phyloP scores from a whole-genome alignment of 1,140 invertebrate genomes.

The Cephus cinctus region DNA sequence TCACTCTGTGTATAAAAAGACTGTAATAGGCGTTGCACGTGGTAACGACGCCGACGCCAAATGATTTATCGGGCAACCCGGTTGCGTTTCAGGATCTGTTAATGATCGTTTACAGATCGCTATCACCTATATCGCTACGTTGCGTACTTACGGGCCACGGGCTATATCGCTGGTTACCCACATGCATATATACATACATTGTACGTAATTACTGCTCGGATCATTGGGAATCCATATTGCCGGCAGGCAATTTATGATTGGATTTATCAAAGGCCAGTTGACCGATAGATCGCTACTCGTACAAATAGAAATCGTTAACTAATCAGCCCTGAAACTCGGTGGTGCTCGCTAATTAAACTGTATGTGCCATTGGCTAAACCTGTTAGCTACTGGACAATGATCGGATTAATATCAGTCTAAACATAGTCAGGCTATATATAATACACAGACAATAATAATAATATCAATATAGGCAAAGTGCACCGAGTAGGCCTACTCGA shows the following conservation, averaged over 20 bases:
- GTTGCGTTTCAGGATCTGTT: slow-evolving; percentile 21
- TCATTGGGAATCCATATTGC: too few relatives aligned
- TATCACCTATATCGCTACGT: slow-evolving; percentile 27
- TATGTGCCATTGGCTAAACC: slow-evolving; percentile 18
- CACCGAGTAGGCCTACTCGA: too few relatives aligned
- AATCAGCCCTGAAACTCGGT: slow-evolving; percentile 7
- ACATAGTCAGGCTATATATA: too few relatives aligned
- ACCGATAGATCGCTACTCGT: slow-evolving; percentile 12
- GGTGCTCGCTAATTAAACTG: slow-evolving; percentile 18
- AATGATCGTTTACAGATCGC: slow-evolving; percentile 31
- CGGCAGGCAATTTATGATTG: slow-evolving; percentile 17
- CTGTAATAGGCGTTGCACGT: too few relatives aligned
- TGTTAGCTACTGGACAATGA: slow-evolving; percentile 23
- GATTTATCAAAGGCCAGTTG: slow-evolving; percentile 19
- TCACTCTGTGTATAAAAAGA: too few relatives aligned
- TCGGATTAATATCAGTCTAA: too few relatives aligned
- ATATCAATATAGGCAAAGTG: too few relatives aligned
- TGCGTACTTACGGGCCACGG: too few relatives aligned
- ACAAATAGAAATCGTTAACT: slow-evolving; percentile 19
- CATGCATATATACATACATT: background rate
- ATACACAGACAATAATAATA: too few relatives aligned
- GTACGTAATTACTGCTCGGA: too few relatives aligned
- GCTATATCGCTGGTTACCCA: slow-evolving; percentile 1
- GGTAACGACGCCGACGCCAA: too few relatives aligned
- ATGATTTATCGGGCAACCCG: slow-evolving; percentile 29